A percentile compares a stretch with the other conserved stretches of the same genome.
Conservation (phyloP, 2,113 vertebrate genomes). For the Catagonus wagneri region DNA sequence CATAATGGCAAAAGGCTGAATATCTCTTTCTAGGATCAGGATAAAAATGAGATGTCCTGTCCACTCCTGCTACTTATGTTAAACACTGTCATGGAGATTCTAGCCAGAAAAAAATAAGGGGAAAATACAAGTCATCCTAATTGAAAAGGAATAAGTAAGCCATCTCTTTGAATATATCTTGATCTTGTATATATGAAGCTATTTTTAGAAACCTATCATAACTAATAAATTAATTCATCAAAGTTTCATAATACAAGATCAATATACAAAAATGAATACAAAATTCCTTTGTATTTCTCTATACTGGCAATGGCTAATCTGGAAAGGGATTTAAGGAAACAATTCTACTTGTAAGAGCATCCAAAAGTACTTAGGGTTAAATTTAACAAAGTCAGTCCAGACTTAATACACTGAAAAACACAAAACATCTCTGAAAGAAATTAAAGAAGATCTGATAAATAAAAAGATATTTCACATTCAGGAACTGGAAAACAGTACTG, state of each 20-base stretch:
- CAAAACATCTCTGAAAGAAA: background rate
- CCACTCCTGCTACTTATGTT: background rate
- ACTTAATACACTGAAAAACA: background rate
- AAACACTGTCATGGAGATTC: background rate
- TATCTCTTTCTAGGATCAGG: background rate
- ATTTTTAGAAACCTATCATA: background rate
- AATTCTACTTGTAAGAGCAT: background rate
- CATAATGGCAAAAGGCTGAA: background rate
- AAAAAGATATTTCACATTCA: background rate
- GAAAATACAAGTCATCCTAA: background rate
- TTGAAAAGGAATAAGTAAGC: background rate
- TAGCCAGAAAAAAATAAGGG: background rate
- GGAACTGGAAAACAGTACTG: background rate
- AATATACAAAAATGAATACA: background rate
- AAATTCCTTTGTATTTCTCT: background rate
- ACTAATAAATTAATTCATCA: background rate
- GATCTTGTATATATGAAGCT: background rate
- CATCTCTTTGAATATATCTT: background rate
- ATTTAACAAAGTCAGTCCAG: background rate
- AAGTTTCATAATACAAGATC: background rate
- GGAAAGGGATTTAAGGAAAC: background rate
- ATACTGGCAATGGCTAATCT: background rate
- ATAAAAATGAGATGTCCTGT: background rate
- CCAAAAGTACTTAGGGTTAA: background rate
- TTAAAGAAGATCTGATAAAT: background rate